Evolutionary conservation across 2,888 invertebrate genomes (phyloP), one percentile per base, ranked within the genome.

Genomic region (Clanis bilineata): DNA sequence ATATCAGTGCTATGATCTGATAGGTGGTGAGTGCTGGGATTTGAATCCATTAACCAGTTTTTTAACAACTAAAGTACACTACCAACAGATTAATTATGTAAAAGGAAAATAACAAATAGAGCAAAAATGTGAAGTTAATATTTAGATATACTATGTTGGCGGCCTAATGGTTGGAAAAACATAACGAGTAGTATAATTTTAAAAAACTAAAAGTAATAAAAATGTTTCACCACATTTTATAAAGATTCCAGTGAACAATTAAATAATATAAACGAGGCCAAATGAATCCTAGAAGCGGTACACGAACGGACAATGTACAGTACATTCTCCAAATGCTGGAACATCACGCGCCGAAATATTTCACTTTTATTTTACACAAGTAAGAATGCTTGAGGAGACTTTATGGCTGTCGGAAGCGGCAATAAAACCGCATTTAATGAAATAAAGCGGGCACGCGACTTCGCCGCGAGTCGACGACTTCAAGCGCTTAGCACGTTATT

Each of bases 321-420:
- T 71, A 82, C 82, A 80, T 80, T 77, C 82, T 66, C 74, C 74
- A 80, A 81, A 73, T 73, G 65, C 66, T 23, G 55, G 41, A 59
- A 43, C 54, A 59, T 41, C 70, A 62, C 68, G 69, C 68, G 70
- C 70, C 72, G 71, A 79, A 82, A 83, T 78, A 80, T 79, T 82
- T 76, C 70, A 77, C 75, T 80, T 83, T 85, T 83, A 83, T 85
- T 85, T 83, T 76, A 82, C 78, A 80, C 78, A 86, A 85, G 77
- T 80, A 79, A 67, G 64, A 74, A 76, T 76, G 74, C 76, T 80
- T 70, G 73, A 67, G 64, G 71, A 76, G 69, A 75, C 80, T 83
- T 86, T 85, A 82, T 77, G 70, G 72, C 77, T 72, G 73, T 71
- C 73, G 68, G 70, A 69, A 70, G 74, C 66, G 63, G 73, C 72